Percentiles rank a stretch among this genome's conserved stretches.
These are phyloP conservation scores for Nomada ferruginata DNA, from an alignment of 2,888 invertebrate genomes.

Conservation along the genomic window DNA sequence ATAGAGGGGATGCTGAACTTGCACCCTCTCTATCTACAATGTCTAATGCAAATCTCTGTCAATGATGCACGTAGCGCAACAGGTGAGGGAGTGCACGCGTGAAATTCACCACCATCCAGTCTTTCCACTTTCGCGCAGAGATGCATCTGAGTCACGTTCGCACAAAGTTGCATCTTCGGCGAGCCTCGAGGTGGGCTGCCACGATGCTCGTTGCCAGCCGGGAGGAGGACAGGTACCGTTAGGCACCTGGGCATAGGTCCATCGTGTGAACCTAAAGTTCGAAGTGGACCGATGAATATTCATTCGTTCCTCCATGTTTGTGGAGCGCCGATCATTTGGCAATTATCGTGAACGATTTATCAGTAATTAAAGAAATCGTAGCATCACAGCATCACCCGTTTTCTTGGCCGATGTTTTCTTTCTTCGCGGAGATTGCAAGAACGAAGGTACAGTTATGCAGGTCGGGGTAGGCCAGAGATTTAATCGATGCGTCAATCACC, in stretches of 20 bases:
- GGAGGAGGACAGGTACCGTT: constrained; percentile 46
- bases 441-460: no score
- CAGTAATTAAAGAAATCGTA: background rate
- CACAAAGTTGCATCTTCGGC: constrained; percentile 33
- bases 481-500: constrained; percentile 10
- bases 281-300: constrained; percentile 66
- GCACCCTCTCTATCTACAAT: background rate
- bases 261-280: constrained; percentile 57
- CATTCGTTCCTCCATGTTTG: constrained; percentile 13
- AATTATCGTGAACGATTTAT: background rate
- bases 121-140: constrained; percentile 39
- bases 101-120: constrained; percentile 40
- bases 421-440: no score
- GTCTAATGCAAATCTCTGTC: constrained; percentile 13
- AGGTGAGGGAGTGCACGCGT: constrained; percentile 47
- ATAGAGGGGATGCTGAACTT: no score
- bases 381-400: no score
- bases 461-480: background rate
- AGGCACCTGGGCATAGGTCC: constrained; percentile 46
- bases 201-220: constrained; percentile 16
- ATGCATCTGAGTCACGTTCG: constrained; percentile 48
- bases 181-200: constrained; percentile 17
- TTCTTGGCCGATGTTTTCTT: no score
- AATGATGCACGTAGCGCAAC: constrained; percentile 38
- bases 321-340: background rate